Conservation (phyloP, 2,113 vertebrate species). For the Erythrocercus mccallii region DNA sequence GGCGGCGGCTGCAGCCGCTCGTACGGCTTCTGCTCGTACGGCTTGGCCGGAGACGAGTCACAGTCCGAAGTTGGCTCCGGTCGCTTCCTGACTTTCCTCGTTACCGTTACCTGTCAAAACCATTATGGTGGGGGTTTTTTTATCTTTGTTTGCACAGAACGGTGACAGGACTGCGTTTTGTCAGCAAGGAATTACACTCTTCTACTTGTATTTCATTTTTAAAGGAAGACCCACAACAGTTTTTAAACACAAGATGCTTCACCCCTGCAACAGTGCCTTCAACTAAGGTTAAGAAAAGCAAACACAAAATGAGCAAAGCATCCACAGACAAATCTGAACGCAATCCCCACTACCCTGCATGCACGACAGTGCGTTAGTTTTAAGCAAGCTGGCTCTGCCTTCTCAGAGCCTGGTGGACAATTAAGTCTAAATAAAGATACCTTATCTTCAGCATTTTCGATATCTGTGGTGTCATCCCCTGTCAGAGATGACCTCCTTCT, state of each 20-base stretch:
- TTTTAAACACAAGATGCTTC: not conserved
- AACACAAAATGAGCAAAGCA: not conserved
- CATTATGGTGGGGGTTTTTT: accelerated
- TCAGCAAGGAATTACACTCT: not conserved
- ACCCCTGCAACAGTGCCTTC: not conserved
- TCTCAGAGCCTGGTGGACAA: not conserved
- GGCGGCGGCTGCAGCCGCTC: conserved; percentile 72
- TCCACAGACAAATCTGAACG: not conserved
- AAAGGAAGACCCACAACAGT: not conserved
- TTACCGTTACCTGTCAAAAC: conserved; percentile 68
- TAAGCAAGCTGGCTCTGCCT: conserved; percentile 10
- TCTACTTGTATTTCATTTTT: not conserved
- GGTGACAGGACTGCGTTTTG: not conserved
- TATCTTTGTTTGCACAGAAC: not conserved
- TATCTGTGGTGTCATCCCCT: conserved; percentile 74
- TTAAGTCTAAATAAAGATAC: conserved; percentile 71
- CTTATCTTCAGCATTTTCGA: conserved; percentile 80
- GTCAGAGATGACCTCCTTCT: conserved; percentile 73
- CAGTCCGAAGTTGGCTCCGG: conserved; percentile 71
- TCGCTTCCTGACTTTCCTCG: conserved; percentile 75
- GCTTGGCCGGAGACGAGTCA: conserved; percentile 74
- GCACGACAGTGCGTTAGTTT: not conserved
- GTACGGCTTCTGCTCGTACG: conserved; percentile 63
- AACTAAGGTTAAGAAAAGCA: not conserved
- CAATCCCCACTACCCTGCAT: not conserved